Conservation (phyloP, 2,888 invertebrate genomes). For the Exephanes ischioxanthus region DNA sequence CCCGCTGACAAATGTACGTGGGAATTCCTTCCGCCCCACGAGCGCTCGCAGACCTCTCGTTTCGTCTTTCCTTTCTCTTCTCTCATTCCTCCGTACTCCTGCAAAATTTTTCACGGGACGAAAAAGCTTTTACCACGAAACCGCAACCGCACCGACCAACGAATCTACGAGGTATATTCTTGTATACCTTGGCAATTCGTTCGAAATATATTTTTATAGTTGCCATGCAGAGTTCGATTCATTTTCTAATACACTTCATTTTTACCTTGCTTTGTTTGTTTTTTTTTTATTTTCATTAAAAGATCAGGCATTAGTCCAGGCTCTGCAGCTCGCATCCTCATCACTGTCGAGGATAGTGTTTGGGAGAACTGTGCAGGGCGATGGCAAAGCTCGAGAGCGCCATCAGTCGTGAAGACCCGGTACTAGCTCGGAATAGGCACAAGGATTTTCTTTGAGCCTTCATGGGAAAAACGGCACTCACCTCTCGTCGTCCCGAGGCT, state of each 20-base stretch:
- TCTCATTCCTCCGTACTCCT: slow-evolving; percentile 1
- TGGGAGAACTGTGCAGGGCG: not conserved
- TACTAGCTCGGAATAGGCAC: slow-evolving; percentile 13
- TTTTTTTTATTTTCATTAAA: not conserved
- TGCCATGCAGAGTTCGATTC: not conserved
- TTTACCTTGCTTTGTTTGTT: not conserved
- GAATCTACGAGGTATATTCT: slow-evolving; percentile 37
- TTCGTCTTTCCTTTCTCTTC: slow-evolving; percentile 10
- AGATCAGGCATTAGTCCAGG: not conserved
- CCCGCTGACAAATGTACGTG: slow-evolving; percentile 62
- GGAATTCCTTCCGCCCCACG: slow-evolving; percentile 57
- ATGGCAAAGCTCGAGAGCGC: slow-evolving; percentile 1
- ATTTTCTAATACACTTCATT: not conserved
- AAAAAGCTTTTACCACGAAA: slow-evolving; percentile 4
- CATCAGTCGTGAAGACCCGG: not conserved
- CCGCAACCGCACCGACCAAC: slow-evolving; percentile 12
- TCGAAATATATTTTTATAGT: slow-evolving; percentile 32
- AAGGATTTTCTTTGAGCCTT: slow-evolving; percentile 21
- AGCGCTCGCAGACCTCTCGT: slow-evolving; percentile 14
- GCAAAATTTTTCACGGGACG: not conserved
- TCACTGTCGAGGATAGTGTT: not conserved
- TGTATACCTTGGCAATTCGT: slow-evolving; percentile 27
- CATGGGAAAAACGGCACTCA: slow-evolving; percentile 15
- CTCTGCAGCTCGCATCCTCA: not conserved
- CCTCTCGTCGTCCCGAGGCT: slow-evolving; percentile 23